A percentile compares a stretch with the other conserved stretches of the same genome.
These are phyloP conservation scores for Pelecanoides urinatrix DNA, from an alignment of 2,113 vertebrate genomes.

Conservation along the genomic window DNA sequence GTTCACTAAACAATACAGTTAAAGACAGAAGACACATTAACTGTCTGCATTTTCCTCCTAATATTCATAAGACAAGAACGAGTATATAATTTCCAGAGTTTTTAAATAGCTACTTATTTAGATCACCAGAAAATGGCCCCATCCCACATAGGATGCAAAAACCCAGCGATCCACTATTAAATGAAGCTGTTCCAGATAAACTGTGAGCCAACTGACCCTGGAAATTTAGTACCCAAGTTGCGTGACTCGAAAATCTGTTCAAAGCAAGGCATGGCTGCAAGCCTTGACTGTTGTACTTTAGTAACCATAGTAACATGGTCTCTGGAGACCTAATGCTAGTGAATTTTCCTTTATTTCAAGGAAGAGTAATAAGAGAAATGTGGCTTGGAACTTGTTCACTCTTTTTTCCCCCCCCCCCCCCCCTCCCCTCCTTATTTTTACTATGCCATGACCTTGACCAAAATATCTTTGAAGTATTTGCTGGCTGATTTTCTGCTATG, in stretches of 20 bases:
- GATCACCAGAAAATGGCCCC: conserved; percentile 21
- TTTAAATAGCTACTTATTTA: conserved; percentile 64
- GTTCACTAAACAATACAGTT: conserved; percentile 26
- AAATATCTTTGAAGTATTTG: conserved; percentile 80
- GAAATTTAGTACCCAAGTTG: conserved; percentile 78
- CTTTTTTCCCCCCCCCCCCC: background rate
- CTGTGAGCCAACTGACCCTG: conserved; percentile 75
- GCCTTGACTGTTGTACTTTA: conserved; percentile 72
- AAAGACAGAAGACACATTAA: conserved; percentile 14
- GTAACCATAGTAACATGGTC: conserved; percentile 72
- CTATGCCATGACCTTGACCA: conserved; percentile 76
- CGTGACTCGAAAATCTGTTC: conserved; percentile 82
- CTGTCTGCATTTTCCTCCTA: background rate
- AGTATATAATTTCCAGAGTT: conserved; percentile 49
- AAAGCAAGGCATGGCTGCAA: conserved; percentile 66
- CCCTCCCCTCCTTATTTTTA: conserved; percentile 43
- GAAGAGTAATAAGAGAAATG: conserved; percentile 70
- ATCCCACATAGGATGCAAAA: conserved; percentile 29
- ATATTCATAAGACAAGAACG: conserved; percentile 27
- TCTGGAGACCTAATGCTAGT: conserved; percentile 67
- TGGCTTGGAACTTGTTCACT: conserved; percentile 64
- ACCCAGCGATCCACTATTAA: conserved; percentile 57
- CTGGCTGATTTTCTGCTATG: conserved; percentile 67
- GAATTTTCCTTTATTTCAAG: conserved; percentile 74
- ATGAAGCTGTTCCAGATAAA: conserved; percentile 68